These are phyloP conservation scores for Laterallus jamaicensis DNA, from an alignment of 2,113 vertebrate species.

Conservation along the genomic window DNA sequence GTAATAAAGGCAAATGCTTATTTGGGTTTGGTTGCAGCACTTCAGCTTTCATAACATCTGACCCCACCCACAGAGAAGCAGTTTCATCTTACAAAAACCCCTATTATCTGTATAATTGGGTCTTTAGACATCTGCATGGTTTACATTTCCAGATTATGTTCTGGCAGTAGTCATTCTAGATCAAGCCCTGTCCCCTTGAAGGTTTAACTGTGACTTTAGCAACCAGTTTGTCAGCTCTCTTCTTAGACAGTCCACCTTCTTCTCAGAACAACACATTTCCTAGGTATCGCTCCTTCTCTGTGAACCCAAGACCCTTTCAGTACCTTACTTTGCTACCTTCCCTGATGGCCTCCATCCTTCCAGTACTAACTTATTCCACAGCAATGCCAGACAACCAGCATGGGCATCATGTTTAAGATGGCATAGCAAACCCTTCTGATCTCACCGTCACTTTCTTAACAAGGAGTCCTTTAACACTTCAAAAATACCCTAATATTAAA, in stretches of 20 bases:
- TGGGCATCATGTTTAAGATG: background rate
- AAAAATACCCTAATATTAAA: background rate
- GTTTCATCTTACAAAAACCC: constrained; percentile 26
- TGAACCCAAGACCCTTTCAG: background rate
- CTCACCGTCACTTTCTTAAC: background rate
- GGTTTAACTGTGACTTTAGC: background rate
- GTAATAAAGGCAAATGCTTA: background rate
- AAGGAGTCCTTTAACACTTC: background rate
- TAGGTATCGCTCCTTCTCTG: background rate
- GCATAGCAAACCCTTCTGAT: background rate
- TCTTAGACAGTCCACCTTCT: background rate
- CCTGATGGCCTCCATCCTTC: background rate
- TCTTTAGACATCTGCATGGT: background rate
- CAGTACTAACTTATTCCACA: background rate
- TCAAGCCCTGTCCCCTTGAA: background rate
- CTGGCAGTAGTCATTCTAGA: background rate
- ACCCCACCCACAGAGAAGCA: constrained; percentile 10
- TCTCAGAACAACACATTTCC: background rate
- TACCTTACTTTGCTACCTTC: background rate
- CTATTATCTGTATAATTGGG: background rate
- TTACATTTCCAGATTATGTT: background rate
- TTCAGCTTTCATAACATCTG: constrained; percentile 23
- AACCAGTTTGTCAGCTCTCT: background rate
- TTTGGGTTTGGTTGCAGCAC: constrained; percentile 17
- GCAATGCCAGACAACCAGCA: background rate